Conservation (phyloP, 1,140 invertebrate species). For the Pogonognathellus flavescens region DNA sequence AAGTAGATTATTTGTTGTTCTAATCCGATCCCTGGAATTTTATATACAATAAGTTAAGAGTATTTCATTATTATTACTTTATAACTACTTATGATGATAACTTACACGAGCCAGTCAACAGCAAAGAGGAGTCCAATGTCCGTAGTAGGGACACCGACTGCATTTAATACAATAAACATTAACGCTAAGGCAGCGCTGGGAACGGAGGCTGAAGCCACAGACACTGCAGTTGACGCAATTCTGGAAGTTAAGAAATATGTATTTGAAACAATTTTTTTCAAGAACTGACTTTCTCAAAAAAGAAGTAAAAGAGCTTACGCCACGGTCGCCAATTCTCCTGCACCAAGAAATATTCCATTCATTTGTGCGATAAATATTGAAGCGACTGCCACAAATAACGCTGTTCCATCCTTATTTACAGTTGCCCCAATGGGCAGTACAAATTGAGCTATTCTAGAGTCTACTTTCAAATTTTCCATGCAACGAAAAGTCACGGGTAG, state of each 20-base stretch:
- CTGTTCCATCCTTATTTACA: conserved; percentile 96
- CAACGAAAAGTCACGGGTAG: conserved; percentile 93
- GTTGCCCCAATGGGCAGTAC: conserved; percentile 92
- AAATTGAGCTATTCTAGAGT: conserved; percentile 90
- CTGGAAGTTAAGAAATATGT: conserved; percentile 70
- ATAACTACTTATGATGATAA: conserved; percentile 66
- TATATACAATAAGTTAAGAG: too few species aligned
- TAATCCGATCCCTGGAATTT: conserved; percentile 82
- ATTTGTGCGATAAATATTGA: conserved; percentile 94
- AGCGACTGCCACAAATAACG: conserved; percentile 88
- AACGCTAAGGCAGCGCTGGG: conserved; percentile 92
- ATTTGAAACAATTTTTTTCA: not conserved
- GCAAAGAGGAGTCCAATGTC: conserved; percentile 89
- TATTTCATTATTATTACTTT: not conserved
- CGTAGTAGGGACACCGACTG: conserved; percentile 84
- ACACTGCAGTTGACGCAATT: conserved; percentile 90
- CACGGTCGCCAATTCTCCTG: conserved; percentile 84
- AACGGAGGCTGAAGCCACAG: conserved; percentile 92
- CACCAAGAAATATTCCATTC: conserved; percentile 83
- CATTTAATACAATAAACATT: conserved; percentile 85
- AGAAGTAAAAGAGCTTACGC: conserved; percentile 74
- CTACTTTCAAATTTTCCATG: conserved; percentile 91
- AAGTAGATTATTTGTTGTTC: conserved; percentile 90
- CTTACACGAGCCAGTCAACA: conserved; percentile 93
- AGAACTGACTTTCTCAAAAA: conserved; percentile 12